Evolutionary conservation across 2,888 invertebrate species (phyloP).

Genomic region (Noctua comes): DNA sequence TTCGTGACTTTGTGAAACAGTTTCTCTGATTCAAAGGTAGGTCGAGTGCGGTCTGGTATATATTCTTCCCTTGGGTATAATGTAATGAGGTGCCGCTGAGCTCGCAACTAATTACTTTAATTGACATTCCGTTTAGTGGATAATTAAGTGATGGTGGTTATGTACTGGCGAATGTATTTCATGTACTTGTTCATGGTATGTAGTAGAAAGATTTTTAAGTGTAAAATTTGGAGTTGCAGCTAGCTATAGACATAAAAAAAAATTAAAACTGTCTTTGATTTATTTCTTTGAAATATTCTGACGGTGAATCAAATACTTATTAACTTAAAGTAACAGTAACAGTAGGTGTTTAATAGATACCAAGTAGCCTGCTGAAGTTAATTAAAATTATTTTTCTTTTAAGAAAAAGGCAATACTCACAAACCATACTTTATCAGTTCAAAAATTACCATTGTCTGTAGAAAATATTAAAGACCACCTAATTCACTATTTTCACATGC

Average conservation of each 20-base stretch:
- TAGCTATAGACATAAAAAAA: not conserved
- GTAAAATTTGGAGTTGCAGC: not conserved
- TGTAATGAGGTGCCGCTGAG: conserved; percentile 24
- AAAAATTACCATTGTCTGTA: not conserved
- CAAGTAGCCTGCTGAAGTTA: not conserved
- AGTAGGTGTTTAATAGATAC: not conserved
- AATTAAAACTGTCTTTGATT: not conserved
- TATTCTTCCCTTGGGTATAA: conserved; percentile 46
- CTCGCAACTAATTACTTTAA: conserved; percentile 42
- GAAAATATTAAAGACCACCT: not conserved
- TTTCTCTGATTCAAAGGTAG: conserved; percentile 22
- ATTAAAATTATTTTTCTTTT: not conserved
- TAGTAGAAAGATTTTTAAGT: not conserved
- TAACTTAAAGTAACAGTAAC: not conserved
- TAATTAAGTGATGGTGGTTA: conserved; percentile 25
- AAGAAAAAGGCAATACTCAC: too few relatives aligned
- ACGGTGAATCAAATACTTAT: not conserved
- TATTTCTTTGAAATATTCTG: not conserved
- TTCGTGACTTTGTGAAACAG: conserved; percentile 13
- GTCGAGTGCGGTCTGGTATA: conserved; percentile 25
- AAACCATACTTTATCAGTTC: not conserved
- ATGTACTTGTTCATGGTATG: not conserved
- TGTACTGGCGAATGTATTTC: not conserved
- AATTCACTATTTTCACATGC: not conserved
- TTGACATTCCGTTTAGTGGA: conserved; percentile 38